Conservation (phyloP, 2,888 invertebrate genomes). For the Pterostichus niger region DNA sequence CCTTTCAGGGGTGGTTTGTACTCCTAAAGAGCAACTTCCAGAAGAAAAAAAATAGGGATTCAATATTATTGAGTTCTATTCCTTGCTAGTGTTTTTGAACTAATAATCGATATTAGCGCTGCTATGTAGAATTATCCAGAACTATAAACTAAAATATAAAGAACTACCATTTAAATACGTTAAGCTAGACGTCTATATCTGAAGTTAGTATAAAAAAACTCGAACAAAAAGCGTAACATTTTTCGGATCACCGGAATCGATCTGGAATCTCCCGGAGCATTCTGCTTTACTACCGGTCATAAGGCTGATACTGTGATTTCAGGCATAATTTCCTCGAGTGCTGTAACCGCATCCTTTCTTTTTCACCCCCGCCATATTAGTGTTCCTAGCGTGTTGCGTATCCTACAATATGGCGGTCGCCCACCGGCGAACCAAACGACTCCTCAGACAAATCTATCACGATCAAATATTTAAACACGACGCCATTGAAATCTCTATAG, state of each 20-base stretch:
- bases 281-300: conserved; percentile 57
- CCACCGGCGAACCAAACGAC: background rate
- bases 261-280: conserved; percentile 5
- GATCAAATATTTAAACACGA: conserved; percentile 50
- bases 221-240: conserved; percentile 31
- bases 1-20: no score
- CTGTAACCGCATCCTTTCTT: conserved; percentile 21
- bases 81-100: no score
- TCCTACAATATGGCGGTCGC: conserved; percentile 47
- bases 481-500: conserved; percentile 1
- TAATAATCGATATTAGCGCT: no score
- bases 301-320: conserved; percentile 63
- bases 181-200: background rate
- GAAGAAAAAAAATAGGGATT: no score
- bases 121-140: no score
- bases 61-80: no score
- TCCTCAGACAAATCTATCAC: conserved; percentile 60
- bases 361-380: background rate
- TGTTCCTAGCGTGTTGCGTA: conserved; percentile 21
- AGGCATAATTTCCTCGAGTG: conserved; percentile 57
- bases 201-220: background rate
- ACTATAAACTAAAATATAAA: no score
- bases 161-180: no score
- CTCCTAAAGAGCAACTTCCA: no score
- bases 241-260: conserved; percentile 37